Evolutionary conservation across 2,113 vertebrate genomes (phyloP), one percentile per base, ranked within the genome.

Genomic region (Megalops atlanticus): DNA sequence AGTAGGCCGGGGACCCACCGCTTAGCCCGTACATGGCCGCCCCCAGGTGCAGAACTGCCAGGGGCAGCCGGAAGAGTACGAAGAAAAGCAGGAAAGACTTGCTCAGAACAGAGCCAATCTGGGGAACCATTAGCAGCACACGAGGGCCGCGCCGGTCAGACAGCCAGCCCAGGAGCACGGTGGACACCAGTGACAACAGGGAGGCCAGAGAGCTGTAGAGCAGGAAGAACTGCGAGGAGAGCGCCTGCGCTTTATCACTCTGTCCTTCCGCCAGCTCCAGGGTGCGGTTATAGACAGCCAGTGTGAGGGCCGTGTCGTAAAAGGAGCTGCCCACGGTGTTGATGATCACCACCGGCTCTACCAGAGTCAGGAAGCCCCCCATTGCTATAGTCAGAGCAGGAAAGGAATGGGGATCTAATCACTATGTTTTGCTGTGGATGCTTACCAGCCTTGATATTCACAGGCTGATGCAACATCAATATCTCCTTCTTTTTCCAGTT

Each of bases 341-440:
- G 18, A 89, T 70, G 45, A 88, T 36, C 38, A 90, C 89, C 64
- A 89, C 77, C 0, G 87, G 89, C 76, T 90, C 89, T 81, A 90
- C 86, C 33, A 81, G 80, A 77, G 79, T 84, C 52, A 84, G 68
- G 77, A 84, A 78, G 15, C 24, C 38, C 35, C 47, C 83, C 89
- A 89, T 89, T 33, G 41, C 27, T 38, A 47, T 39, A 31, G 58
- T 31, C 14, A 18, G 49, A 45, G 14, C 7, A 45, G 43, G 14
- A 45, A 45, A 31, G n/a, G n/a, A 31, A 31, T 2, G 58, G n/a
- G 49, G 49, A 54, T 54, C 16, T 21, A 54, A 6, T 54, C 4
- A 21, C 0, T 54, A 49, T 49, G 24, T 21, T 54, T 21, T 54
- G 49, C 7, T 24, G 49, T 54, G 47, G 47, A 49, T n/a, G 18